phyloP scores from a whole-genome alignment of 1,140 invertebrate genomes.

The Aphaenogaster ashmeadi region DNA sequence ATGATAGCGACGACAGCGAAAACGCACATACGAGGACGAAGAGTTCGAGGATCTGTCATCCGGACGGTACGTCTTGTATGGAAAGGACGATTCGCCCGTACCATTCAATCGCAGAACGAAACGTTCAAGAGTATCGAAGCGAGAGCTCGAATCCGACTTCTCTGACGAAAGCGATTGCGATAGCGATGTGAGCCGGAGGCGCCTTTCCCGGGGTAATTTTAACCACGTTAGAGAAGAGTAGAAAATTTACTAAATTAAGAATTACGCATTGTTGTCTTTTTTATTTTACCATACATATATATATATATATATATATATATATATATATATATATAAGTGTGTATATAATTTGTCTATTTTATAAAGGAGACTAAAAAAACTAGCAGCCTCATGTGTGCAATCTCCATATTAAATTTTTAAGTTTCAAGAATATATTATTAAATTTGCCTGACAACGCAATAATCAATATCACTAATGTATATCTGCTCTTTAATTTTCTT shows the following conservation, averaged over 20 bases:
- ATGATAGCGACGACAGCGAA: constrained; percentile 35
- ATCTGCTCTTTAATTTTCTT: not conserved
- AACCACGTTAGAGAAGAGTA: not conserved
- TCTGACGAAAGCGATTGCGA: constrained; percentile 57
- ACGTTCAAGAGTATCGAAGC: constrained; percentile 45
- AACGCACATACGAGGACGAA: constrained; percentile 18
- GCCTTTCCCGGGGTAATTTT: constrained; percentile 21
- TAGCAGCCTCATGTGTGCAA: too few relatives aligned
- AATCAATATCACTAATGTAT: not conserved
- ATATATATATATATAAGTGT: too few relatives aligned
- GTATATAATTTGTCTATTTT: too few relatives aligned
- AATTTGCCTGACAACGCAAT: not conserved
- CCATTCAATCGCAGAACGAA: constrained; percentile 31
- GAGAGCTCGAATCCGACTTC: constrained; percentile 52
- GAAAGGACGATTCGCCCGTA: constrained; percentile 15
- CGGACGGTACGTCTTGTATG: constrained; percentile 12
- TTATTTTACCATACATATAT: too few relatives aligned
- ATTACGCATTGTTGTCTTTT: not conserved
- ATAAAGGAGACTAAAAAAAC: too few relatives aligned
- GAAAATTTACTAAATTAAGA: not conserved
- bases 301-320: too few relatives aligned
- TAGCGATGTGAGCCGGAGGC: constrained; percentile 35
- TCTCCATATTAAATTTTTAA: too few relatives aligned
- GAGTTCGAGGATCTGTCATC: constrained; percentile 25
- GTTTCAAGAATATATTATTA: too few relatives aligned